These are phyloP conservation scores for Dinomys branickii DNA, from an alignment of 2,113 vertebrate species.

Conservation along the genomic window DNA sequence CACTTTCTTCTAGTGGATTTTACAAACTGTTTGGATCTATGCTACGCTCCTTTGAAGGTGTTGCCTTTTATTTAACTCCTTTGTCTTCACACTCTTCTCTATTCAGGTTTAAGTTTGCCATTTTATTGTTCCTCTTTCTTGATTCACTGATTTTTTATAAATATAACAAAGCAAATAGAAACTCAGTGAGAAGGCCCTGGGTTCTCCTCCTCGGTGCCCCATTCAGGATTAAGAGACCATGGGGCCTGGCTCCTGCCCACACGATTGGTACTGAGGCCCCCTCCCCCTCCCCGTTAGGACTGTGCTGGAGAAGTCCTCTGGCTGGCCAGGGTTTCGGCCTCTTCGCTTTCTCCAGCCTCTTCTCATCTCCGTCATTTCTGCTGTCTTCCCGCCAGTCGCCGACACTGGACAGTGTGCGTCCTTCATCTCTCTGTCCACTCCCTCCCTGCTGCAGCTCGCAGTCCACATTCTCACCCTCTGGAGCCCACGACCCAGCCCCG, in stretches of 20 bases:
- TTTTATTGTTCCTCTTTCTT: neutral
- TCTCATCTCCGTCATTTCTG: neutral
- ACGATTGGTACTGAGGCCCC: neutral
- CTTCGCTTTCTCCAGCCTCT: neutral
- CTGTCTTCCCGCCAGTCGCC: neutral
- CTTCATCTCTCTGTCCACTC: neutral
- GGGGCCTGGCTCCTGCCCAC: neutral
- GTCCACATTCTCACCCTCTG: constrained; percentile 32
- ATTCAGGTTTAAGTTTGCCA: neutral
- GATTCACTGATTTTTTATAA: neutral
- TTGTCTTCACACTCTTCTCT: neutral
- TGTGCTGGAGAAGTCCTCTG: neutral
- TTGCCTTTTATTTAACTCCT: neutral
- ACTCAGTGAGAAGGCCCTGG: neutral
- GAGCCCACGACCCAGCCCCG: neutral
- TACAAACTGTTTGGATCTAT: constrained; percentile 51
- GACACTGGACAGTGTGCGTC: neutral
- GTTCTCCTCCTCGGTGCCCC: neutral
- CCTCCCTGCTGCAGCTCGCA: neutral
- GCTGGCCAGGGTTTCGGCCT: neutral
- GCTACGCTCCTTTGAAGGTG: neutral
- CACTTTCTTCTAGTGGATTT: constrained; percentile 43
- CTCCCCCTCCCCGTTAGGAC: fast-evolving
- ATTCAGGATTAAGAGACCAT: neutral
- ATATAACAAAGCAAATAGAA: neutral